These are phyloP conservation scores for Bucco capensis DNA, from an alignment of 2,113 vertebrate genomes.

Conservation along the genomic window DNA sequence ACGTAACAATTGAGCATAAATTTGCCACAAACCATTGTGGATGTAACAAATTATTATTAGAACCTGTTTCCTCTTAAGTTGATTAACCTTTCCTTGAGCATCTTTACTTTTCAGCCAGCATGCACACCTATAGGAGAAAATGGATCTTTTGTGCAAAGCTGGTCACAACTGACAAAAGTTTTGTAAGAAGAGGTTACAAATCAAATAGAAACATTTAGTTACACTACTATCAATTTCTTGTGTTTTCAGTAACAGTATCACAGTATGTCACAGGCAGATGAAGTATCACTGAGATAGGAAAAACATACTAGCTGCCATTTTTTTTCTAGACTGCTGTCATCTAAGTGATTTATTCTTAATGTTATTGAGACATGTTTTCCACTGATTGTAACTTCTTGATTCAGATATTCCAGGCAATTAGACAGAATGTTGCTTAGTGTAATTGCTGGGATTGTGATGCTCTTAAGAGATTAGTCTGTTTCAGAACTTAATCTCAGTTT, in stretches of 20 bases:
- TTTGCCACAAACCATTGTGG: neutral
- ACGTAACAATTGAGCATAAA: neutral
- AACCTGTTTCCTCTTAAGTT: neutral
- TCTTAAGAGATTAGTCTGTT: constrained; percentile 34
- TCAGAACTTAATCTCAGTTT: neutral
- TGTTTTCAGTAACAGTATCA: constrained; percentile 42
- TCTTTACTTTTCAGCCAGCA: neutral
- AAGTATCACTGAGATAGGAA: constrained; percentile 9
- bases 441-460: constrained; percentile 34
- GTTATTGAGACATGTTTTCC: constrained; percentile 41
- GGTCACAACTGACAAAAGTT: neutral
- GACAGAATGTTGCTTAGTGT: neutral
- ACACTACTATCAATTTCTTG: neutral
- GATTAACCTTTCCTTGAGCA: neutral
- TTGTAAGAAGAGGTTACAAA: constrained; percentile 19
- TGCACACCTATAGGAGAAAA: neutral
- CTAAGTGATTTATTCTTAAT: constrained; percentile 24
- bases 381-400: constrained; percentile 32
- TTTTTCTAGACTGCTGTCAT: constrained; percentile 21
- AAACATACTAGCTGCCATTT: neutral
- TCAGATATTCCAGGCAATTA: constrained; percentile 35
- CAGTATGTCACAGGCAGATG: too few relatives aligned
- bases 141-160: neutral
- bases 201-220: neutral
- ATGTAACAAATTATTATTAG: neutral